Conservation (phyloP, 2,888 invertebrate species). For the Teleogryllus oceanicus region DNA sequence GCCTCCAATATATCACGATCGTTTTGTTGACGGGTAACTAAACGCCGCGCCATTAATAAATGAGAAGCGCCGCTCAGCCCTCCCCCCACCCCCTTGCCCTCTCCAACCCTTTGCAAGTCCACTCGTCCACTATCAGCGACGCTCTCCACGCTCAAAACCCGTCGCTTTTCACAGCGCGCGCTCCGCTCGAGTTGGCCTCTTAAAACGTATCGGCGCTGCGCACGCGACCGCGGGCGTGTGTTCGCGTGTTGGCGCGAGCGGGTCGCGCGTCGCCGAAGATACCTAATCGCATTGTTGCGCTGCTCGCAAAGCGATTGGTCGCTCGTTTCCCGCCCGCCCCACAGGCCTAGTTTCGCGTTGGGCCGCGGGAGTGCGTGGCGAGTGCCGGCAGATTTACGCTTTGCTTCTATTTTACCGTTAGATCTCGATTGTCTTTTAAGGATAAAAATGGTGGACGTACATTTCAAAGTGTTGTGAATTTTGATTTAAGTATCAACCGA, state of each 20-base stretch:
- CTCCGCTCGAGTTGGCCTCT: background rate
- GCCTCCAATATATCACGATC: background rate
- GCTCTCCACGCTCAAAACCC: background rate
- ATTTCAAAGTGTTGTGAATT: too few relatives aligned
- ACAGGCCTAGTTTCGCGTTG: too few relatives aligned
- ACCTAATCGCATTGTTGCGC: background rate
- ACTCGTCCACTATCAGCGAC: background rate
- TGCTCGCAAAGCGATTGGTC: background rate
- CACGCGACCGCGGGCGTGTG: background rate
- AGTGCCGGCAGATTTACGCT: too few relatives aligned
- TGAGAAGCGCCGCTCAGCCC: background rate
- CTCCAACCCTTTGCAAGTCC: background rate
- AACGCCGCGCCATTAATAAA: conserved; percentile 3
- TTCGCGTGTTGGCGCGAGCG: too few relatives aligned
- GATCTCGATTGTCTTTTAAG: too few relatives aligned
- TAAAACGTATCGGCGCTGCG: background rate
- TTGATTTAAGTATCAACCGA: too few relatives aligned
- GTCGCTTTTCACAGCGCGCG: background rate
- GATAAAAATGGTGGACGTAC: too few relatives aligned
- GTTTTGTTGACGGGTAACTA: conserved; percentile 8
- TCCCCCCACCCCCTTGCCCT: background rate
- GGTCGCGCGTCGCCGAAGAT: background rate
- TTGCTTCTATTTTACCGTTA: too few relatives aligned
- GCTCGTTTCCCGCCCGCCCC: background rate
- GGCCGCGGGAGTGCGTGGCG: too few relatives aligned